Evolutionary conservation across 1,140 invertebrate species (phyloP), one percentile per base, ranked within the genome.

Genomic region (Drosophila ambigua): DNA sequence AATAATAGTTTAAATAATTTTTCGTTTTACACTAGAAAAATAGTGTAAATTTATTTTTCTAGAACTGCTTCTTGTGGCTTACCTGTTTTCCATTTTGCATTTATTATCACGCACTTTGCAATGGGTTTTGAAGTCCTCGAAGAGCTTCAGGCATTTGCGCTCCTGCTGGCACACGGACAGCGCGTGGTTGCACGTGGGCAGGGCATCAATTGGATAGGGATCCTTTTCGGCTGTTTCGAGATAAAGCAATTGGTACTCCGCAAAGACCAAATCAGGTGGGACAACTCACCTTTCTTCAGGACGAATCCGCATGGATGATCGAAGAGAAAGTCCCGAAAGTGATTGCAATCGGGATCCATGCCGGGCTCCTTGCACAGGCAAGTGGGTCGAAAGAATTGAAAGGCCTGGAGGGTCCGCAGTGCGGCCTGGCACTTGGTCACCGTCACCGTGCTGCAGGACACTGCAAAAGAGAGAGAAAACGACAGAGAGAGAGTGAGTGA

Each of bases 351-450:
- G 66, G 96, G 97, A 93, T 98, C 97, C 76, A 97, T 94, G 92
- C 96, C 95, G 7, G 96, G 97, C 85, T 97, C 97, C 67, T 95
- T 94, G 93, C 97, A 98, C 79, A 98, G 95, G 92, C 97, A 98
- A 73, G 97, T 97, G 77, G 97, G 97, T 88, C 96, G 95, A 94
- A 98, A 98, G 94, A 97, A 97, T 74, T 96, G 95, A 92, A 97
- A 98, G 51, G 96, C 96, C 93, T 97, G 96, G 55, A 98, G 93
- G 24, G 96, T 97, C 75, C 95, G 94, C 61, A 98, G 93, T 4
- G 97, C 97, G 23, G 96, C 96, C 93, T 97, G 96, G 93, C 97
- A 98, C 93, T 97, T 97, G 62, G 96, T 96, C 79, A 98, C 96
- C 31, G 97, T 98, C 76, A 97, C 96, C 16, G 97, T 98, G 50